phyloP scores from a whole-genome alignment of 2,113 vertebrate genomes.

The Globicephala melas region DNA sequence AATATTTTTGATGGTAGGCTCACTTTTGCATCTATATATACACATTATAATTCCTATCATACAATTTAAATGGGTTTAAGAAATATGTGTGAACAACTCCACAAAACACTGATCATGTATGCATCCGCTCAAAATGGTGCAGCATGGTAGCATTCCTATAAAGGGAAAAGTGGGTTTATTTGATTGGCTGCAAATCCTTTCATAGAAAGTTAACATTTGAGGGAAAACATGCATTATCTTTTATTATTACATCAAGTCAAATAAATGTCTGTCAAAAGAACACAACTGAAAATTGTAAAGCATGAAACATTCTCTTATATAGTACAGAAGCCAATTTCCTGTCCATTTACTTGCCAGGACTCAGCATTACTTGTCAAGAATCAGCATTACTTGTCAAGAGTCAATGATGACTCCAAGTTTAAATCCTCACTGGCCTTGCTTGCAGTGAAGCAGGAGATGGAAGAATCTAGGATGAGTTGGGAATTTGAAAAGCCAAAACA shows the following conservation, averaged over 20 bases:
- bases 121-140: background rate
- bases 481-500: background rate
- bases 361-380: background rate
- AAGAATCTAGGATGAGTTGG: background rate
- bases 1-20: background rate
- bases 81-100: background rate
- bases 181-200: background rate
- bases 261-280: background rate
- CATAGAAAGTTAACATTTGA: background rate
- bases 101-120: background rate
- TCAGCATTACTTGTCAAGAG: background rate
- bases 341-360: background rate
- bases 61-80: background rate
- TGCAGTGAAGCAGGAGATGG: background rate
- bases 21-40: background rate
- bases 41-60: background rate
- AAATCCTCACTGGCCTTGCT: background rate
- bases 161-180: background rate
- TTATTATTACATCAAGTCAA: background rate
- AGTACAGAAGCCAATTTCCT: background rate
- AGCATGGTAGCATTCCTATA: background rate
- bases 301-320: background rate
- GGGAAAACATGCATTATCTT: background rate
- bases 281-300: background rate
- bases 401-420: background rate